These are phyloP conservation scores for Drosophila heteroneura DNA, from an alignment of 2,888 invertebrate species.

Conservation along the genomic window DNA sequence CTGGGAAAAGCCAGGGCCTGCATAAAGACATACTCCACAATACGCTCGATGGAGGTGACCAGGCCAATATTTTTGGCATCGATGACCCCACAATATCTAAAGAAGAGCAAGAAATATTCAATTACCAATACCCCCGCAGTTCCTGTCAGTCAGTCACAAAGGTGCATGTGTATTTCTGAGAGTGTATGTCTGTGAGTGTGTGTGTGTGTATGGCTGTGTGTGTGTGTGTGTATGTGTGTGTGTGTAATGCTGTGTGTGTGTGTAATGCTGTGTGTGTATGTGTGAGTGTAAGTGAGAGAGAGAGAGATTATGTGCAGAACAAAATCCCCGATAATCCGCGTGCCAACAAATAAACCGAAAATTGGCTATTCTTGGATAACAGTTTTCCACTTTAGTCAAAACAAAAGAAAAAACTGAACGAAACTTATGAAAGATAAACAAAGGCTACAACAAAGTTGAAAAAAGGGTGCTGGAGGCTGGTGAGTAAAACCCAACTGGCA, in stretches of 20 bases:
- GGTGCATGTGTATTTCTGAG: not conserved
- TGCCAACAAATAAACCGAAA: constrained; percentile 43
- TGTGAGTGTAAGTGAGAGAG: not conserved
- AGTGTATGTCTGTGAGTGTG: not conserved
- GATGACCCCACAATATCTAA: constrained; percentile 91
- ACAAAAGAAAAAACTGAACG: not conserved
- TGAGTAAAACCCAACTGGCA: not conserved
- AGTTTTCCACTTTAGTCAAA: constrained; percentile 23
- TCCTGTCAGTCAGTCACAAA: not conserved
- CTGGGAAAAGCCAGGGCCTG: constrained; percentile 94
- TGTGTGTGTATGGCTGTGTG: too few species aligned
- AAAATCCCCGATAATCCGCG: constrained; percentile 44
- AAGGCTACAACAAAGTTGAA: constrained; percentile 12
- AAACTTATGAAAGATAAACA: constrained; percentile 52
- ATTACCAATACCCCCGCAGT: constrained; percentile 45
- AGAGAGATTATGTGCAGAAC: not conserved
- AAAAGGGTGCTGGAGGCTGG: not conserved
- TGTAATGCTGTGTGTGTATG: constrained; percentile 3
- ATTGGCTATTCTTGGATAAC: constrained; percentile 41
- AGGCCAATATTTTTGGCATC: constrained; percentile 92
- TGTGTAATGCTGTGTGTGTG: not conserved
- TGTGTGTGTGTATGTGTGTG: not conserved
- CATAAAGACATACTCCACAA: constrained; percentile 95
- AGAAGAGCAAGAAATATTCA: constrained; percentile 38
- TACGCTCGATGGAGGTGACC: constrained; percentile 94